Percentiles rank a stretch among this genome's conserved stretches.
phyloP scores from a whole-genome alignment of 2,888 invertebrate species.

The Agapostemon virescens region DNA sequence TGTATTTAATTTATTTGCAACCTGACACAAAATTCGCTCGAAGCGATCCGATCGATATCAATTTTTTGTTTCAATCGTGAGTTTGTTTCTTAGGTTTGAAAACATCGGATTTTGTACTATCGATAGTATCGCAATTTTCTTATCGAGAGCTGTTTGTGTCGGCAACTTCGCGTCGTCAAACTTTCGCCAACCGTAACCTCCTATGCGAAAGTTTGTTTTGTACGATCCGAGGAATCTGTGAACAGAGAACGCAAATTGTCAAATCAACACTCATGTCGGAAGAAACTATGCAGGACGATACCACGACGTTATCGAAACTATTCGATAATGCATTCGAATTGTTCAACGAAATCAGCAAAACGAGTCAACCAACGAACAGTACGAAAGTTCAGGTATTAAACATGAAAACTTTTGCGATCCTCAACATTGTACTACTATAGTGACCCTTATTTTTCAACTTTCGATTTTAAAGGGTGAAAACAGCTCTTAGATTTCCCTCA shows the following conservation, averaged over 20 bases:
- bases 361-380: conserved; percentile 87
- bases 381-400: conserved; percentile 85
- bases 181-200: conserved; percentile 3
- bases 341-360: conserved; percentile 85
- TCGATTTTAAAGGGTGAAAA: no score
- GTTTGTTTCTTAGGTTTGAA: background rate
- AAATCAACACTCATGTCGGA: conserved; percentile 35
- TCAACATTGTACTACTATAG: no score
- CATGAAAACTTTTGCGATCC: background rate
- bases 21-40: background rate
- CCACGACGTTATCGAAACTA: conserved; percentile 81
- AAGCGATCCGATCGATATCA: background rate
- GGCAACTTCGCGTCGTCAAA: background rate
- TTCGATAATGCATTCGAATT: conserved; percentile 88
- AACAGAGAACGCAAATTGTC: background rate
- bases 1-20: conserved; percentile 28
- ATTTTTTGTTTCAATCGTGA: background rate
- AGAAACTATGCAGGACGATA: conserved; percentile 52
- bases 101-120: background rate
- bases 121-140: background rate
- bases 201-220: background rate
- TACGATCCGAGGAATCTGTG: no score
- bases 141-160: background rate
- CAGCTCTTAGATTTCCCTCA: no score
- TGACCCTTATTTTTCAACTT: no score